A percentile compares a stretch with the other conserved stretches of the same genome.
Conservation (phyloP, 2,797 vertebrate genomes). For the Microcaecilia unicolor region DNA sequence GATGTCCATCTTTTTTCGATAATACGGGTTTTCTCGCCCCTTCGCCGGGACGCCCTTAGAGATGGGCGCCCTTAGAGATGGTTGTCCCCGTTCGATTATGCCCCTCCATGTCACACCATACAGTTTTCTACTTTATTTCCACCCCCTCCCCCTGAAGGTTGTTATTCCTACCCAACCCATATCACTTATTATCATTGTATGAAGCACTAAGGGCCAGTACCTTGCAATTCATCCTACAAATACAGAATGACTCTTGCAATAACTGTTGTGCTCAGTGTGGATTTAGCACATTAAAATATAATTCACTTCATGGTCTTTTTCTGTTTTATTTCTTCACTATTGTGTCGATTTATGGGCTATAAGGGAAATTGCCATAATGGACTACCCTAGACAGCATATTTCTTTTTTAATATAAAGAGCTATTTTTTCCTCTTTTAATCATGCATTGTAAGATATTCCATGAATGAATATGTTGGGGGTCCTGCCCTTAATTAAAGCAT, state of each 20-base stretch:
- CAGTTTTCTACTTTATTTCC: background rate
- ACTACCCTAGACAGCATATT: conserved; percentile 5
- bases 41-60: no score
- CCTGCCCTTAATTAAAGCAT: conserved; percentile 51
- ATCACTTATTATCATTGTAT: no score
- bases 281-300: no score
- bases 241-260: background rate
- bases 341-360: conserved; percentile 17
- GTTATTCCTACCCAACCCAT: background rate
- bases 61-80: no score
- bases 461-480: conserved; percentile 36
- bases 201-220: background rate
- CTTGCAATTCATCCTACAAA: background rate
- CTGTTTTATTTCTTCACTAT: background rate
- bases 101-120: no score
- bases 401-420: conserved; percentile 22
- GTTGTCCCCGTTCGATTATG: no score
- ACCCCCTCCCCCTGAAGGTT: background rate
- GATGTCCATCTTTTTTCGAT: no score
- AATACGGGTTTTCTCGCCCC: no score
- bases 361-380: conserved; percentile 15
- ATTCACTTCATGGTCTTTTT: background rate
- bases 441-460: conserved; percentile 4
- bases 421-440: conserved; percentile 26
- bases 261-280: background rate